Conservation (phyloP, 1,140 invertebrate genomes). For the Papilio machaon region DNA sequence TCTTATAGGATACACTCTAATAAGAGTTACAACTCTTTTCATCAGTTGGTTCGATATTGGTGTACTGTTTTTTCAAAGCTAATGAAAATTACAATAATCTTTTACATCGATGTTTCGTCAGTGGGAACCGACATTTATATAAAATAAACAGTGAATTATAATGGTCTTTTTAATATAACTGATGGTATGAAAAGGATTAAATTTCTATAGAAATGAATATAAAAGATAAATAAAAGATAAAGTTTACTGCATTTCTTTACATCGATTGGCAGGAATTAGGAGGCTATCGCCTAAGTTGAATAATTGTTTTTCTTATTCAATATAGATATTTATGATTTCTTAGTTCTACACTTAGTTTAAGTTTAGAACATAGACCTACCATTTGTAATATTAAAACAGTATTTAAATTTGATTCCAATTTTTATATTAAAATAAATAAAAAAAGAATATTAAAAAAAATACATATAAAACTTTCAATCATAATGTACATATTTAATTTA, state of each 20-base stretch:
- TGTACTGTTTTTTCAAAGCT: too few species aligned
- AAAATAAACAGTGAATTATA: background rate
- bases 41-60: too few species aligned
- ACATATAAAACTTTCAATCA: conserved; percentile 7
- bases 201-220: background rate
- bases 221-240: background rate
- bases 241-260: background rate
- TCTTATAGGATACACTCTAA: too few species aligned
- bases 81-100: too few species aligned
- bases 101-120: too few species aligned
- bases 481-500: background rate
- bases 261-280: conserved; percentile 7
- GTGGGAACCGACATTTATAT: background rate
- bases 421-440: background rate
- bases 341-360: background rate
- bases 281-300: background rate
- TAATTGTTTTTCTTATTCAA: background rate
- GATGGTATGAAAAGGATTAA: background rate
- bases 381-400: background rate
- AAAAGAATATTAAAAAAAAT: background rate
- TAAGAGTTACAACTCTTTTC: too few species aligned
- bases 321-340: background rate
- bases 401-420: background rate
- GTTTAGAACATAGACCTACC: conserved; percentile 1
- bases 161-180: background rate